Base-by-base conservation (phyloP, 2,797 vertebrate genomes). In the Pangasius mekongensis region DNA sequence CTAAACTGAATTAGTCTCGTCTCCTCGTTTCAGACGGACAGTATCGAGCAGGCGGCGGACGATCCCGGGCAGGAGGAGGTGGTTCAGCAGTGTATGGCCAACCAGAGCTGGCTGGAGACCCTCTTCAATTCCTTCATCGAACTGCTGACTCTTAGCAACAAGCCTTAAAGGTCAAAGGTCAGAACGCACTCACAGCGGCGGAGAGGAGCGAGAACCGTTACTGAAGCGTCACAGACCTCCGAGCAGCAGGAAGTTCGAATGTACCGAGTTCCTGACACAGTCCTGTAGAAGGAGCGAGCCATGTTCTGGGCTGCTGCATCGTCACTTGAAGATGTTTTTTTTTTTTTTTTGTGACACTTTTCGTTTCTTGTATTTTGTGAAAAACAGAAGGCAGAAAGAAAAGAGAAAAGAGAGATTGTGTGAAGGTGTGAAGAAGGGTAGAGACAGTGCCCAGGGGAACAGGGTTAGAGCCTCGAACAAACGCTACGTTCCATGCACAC, bases 31-130 rank as follows among this genome's bases (percentile, higher is more conserved):
- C 95, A 98, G 97, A 98, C 98, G 62, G 95, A 97, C 93, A 97
- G 96, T 85, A 97, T 98, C 49, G 97, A 97, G 94, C 97, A 97
- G 87, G 97, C 97, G 0, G 96, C 96, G 0, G 97, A 98, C 90
- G 98, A 98, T 94, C 95, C 97, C 9, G 97, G 98, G 0, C 97
- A 98, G 95, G 98, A 98, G 94, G 98, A 98, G 91, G 97, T 98
- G 90, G 98, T 98, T 49, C 97, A 98, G 95, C 97, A 97, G 94
- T 98, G 98, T 91, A 98, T 98, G 97, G 96, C 97, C 58, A 98
- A 98, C 94, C 97, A 98, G 92, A 95, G 96, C n/a, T 98, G 98
- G 97, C 94, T 98, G 89, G 97, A 98, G 91, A 97, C 95, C 83
- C 97, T 98, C 80, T 98, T 97, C 67, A 96, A 96, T 93, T 97